Percentiles rank a stretch among this genome's conserved stretches.
phyloP scores from a whole-genome alignment of 2,888 invertebrate genomes.

The Megamerina dolium region DNA sequence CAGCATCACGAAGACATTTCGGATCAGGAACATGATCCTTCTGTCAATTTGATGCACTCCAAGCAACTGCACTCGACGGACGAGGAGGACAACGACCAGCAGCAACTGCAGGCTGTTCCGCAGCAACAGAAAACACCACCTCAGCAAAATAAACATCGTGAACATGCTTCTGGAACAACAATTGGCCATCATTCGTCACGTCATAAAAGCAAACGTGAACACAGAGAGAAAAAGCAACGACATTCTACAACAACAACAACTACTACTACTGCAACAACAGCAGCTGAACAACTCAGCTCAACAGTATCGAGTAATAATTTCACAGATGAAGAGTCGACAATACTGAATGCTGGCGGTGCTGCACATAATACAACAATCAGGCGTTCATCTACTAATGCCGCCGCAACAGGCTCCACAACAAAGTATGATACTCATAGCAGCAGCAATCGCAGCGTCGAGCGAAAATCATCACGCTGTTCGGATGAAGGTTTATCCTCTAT shows the following conservation, averaged over 20 bases:
- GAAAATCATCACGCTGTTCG: conserved; percentile 33
- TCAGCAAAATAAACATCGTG: conserved; percentile 26
- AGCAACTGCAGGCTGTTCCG: conserved; percentile 27
- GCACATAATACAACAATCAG: conserved; percentile 24
- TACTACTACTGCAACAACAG: conserved; percentile 14
- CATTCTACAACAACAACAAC: conserved; percentile 28
- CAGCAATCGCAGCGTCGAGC: conserved; percentile 30
- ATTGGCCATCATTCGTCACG: conserved; percentile 34
- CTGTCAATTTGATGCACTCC: background rate
- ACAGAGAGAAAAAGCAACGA: conserved; percentile 46
- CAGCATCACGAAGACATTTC: conserved; percentile 15
- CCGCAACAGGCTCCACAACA: conserved; percentile 29
- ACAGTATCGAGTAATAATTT: conserved; percentile 17
- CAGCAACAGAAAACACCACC: conserved; percentile 21
- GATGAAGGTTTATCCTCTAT: conserved; percentile 25
- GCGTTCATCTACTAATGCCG: conserved; percentile 32
- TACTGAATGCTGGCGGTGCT: background rate
- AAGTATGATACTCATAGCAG: conserved; percentile 20
- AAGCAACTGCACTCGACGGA: conserved; percentile 1
- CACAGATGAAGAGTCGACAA: conserved; percentile 36
- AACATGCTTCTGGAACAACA: conserved; percentile 29
- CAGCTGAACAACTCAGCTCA: conserved; percentile 21
- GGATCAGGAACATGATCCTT: conserved; percentile 15
- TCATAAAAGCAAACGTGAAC: conserved; percentile 42
- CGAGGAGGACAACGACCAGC: conserved; percentile 23